A percentile compares a stretch with the other conserved stretches of the same genome.
These are phyloP conservation scores for Drosophila ercepeae DNA, from an alignment of 1,140 invertebrate species.

Conservation along the genomic window DNA sequence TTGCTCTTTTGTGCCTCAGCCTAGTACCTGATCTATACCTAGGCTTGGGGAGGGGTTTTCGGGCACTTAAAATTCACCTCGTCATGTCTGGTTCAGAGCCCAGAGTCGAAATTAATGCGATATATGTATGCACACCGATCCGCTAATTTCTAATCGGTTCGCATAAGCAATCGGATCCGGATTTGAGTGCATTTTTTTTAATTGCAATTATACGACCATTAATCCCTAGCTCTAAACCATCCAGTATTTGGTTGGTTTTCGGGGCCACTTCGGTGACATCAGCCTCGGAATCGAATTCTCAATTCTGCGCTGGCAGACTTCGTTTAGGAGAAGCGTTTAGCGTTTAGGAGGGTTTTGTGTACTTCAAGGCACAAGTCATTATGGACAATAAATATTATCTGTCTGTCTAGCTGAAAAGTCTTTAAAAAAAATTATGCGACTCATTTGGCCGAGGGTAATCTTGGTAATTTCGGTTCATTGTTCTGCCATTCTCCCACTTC, in stretches of 20 bases:
- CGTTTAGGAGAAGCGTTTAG: neutral
- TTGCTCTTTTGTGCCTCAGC: conserved; percentile 1
- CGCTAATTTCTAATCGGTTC: conserved; percentile 59
- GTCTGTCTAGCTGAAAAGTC: conserved; percentile 12
- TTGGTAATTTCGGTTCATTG: conserved; percentile 25
- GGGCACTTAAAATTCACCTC: conserved; percentile 64
- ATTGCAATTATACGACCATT: conserved; percentile 20
- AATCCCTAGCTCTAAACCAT: neutral
- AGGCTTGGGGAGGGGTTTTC: too few species aligned
- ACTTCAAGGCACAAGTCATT: neutral
- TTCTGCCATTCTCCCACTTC: conserved; percentile 39
- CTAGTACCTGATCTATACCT: conserved; percentile 1
- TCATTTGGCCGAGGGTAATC: conserved; percentile 24
- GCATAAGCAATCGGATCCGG: conserved; percentile 25
- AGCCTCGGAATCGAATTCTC: neutral
- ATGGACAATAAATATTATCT: conserved; percentile 8
- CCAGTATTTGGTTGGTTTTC: neutral
- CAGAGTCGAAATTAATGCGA: conserved; percentile 28
- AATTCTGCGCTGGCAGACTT: neutral
- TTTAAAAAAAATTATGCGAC: conserved; percentile 28
- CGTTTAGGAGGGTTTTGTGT: neutral
- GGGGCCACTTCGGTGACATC: neutral
- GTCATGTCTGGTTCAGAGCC: conserved; percentile 22
- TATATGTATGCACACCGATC: conserved; percentile 57
- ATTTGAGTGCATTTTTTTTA: conserved; percentile 13